Evolutionary conservation across 2,797 vertebrate species (phyloP).

Genomic region (Pangasius larnaudii): DNA sequence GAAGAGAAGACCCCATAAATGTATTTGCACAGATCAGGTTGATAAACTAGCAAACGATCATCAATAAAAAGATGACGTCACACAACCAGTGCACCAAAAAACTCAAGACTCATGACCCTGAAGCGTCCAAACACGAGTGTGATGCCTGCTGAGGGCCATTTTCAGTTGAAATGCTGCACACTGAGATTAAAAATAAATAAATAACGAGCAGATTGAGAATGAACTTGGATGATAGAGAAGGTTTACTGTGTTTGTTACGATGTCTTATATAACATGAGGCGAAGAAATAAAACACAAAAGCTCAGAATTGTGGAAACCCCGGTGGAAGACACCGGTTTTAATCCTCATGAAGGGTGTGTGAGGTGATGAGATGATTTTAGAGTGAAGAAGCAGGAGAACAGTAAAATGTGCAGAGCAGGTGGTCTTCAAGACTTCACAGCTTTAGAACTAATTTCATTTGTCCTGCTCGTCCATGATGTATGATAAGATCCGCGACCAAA

Average conservation of each 20-base stretch:
- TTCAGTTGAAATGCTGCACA: background rate
- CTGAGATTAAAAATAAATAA: too few relatives aligned
- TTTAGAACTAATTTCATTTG: conserved; percentile 5
- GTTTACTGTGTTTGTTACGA: background rate
- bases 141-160: background rate
- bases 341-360: background rate
- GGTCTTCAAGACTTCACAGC: background rate
- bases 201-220: background rate
- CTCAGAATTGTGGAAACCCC: background rate
- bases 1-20: background rate
- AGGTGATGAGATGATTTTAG: conserved; percentile 4
- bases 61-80: background rate
- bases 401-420: conserved; percentile 13
- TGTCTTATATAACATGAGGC: background rate
- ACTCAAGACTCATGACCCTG: background rate
- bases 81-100: background rate
- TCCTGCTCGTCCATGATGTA: conserved; percentile 25
- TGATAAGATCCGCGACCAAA: conserved; percentile 26
- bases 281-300: background rate
- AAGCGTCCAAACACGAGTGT: background rate
- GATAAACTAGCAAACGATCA: background rate
- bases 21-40: background rate
- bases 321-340: too few relatives aligned
- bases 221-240: background rate
- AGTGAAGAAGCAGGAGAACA: background rate